phyloP scores from a whole-genome alignment of 1,140 invertebrate species.

The Dreissena polymorpha region DNA sequence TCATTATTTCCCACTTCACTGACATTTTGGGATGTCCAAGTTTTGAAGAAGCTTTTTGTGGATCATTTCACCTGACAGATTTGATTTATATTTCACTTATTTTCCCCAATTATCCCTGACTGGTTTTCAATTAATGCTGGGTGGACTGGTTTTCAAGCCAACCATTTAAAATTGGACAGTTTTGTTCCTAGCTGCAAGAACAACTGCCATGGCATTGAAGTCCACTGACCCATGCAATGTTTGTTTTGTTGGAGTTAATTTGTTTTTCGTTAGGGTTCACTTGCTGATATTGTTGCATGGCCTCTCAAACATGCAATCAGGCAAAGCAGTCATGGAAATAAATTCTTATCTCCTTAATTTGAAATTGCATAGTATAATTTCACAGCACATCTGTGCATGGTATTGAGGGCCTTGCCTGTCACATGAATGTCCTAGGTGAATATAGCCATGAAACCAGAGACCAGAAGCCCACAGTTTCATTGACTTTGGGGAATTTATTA shows the following conservation, averaged over 20 bases:
- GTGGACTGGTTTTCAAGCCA: constrained; percentile 11
- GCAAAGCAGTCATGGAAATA: not conserved
- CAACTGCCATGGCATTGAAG: constrained; percentile 7
- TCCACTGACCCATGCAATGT: constrained; percentile 35
- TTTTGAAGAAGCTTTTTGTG: too few relatives aligned
- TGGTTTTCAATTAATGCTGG: constrained; percentile 35
- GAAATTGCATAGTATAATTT: too few relatives aligned
- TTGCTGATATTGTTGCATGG: constrained; percentile 14
- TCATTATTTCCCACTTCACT: too few relatives aligned
- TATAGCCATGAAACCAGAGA: not conserved
- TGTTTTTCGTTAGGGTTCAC: constrained; percentile 42
- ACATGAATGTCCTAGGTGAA: not conserved
- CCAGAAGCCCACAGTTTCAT: not conserved
- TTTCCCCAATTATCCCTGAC: constrained; percentile 25
- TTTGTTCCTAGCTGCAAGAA: too few relatives aligned
- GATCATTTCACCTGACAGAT: constrained; percentile 22
- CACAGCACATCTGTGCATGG: too few relatives aligned
- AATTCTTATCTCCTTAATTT: not conserved
- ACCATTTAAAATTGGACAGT: not conserved
- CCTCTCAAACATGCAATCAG: constrained; percentile 9
- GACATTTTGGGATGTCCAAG: too few relatives aligned
- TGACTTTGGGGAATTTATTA: not conserved
- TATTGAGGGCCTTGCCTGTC: too few relatives aligned
- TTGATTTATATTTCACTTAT: constrained; percentile 42
- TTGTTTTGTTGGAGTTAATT: constrained; percentile 45